Percentiles rank a stretch among this genome's conserved stretches.
These are phyloP conservation scores for Ovis canadensis DNA, from an alignment of 2,113 vertebrate genomes.

Conservation along the genomic window DNA sequence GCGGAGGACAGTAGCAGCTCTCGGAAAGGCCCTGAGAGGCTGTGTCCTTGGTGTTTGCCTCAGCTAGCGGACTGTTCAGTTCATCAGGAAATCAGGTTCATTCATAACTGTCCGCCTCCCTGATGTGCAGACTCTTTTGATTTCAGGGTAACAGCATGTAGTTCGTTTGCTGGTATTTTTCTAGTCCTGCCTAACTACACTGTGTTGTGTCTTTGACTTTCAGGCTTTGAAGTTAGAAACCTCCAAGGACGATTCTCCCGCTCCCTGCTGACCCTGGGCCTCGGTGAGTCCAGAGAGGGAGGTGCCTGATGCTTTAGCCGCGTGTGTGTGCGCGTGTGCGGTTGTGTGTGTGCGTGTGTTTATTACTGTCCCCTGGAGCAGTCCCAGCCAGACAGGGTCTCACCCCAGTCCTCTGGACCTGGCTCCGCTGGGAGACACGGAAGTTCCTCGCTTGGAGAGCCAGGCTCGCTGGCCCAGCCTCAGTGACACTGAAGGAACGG, in stretches of 20 bases:
- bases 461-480: accelerated
- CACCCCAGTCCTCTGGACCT: too few relatives aligned
- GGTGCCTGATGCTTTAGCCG: accelerated
- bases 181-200: accelerated
- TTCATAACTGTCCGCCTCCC: accelerated
- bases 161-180: accelerated
- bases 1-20: accelerated
- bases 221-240: neutral
- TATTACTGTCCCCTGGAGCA: neutral
- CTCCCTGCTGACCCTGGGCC: neutral
- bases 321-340: accelerated
- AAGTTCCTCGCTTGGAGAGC: neutral
- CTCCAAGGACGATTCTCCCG: neutral
- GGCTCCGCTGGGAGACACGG: neutral
- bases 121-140: accelerated
- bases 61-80: accelerated
- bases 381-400: neutral
- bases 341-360: neutral
- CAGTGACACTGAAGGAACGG: neutral
- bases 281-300: neutral
- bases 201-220: neutral
- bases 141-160: accelerated
- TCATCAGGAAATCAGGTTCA: neutral
- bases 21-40: accelerated
- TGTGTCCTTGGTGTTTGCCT: neutral